Conservation (phyloP, 64 coral and sea anemone species). For the Montipora capricornis region DNA sequence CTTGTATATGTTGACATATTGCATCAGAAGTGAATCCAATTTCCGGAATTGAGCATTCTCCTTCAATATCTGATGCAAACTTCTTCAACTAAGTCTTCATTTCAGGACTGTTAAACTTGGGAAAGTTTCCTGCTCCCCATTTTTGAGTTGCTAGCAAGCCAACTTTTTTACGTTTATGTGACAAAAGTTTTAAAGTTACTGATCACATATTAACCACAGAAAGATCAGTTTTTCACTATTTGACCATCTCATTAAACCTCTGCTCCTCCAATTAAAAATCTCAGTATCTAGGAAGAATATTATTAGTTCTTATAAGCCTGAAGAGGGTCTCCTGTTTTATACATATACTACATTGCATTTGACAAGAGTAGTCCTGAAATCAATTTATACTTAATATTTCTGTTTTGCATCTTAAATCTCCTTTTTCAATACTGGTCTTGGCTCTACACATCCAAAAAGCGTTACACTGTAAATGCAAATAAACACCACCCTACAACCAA, state of each 20-base stretch:
- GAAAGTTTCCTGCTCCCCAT: conserved; percentile 28
- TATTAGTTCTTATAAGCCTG: too few species aligned
- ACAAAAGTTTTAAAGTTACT: conserved; percentile 6
- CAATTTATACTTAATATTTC: not conserved
- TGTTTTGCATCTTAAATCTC: not conserved
- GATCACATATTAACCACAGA: not conserved
- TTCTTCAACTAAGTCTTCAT: not conserved
- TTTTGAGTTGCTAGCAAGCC: conserved; percentile 67
- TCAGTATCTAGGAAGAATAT: too few species aligned
- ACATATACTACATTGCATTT: not conserved
- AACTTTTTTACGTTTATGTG: conserved; percentile 60
- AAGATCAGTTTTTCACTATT: too few species aligned
- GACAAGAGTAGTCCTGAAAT: not conserved
- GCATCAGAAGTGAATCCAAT: conserved; percentile 29
- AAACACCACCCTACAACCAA: too few species aligned
- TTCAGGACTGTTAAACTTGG: conserved; percentile 79
- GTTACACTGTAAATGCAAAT: too few species aligned
- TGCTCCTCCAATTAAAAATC: too few species aligned
- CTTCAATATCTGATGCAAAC: too few species aligned
- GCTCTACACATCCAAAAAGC: too few species aligned
- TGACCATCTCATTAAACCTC: too few species aligned
- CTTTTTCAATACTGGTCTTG: too few species aligned
- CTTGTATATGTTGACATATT: too few species aligned
- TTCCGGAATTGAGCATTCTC: conserved; percentile 28
- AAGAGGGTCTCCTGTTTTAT: not conserved